A percentile compares a stretch with the other conserved stretches of the same genome.
phyloP scores from a whole-genome alignment of 2,888 invertebrate species.

The Parochlus steinenii region DNA sequence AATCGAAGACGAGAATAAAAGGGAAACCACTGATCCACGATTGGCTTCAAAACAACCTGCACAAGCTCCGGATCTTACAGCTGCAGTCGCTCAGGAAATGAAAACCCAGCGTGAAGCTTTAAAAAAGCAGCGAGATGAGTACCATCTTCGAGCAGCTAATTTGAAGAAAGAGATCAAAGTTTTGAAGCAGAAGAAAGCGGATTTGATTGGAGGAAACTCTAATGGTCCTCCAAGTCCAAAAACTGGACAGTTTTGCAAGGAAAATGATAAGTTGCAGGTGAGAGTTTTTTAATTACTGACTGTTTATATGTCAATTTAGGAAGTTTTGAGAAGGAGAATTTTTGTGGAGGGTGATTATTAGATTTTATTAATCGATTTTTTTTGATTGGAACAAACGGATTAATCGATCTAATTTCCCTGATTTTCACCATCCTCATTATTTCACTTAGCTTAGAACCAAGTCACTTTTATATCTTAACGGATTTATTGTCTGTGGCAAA shows the following conservation, averaged over 20 bases:
- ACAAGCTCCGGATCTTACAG: constrained; percentile 16
- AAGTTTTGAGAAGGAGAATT: background rate
- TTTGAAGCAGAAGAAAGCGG: constrained; percentile 60
- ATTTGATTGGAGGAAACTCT: constrained; percentile 45
- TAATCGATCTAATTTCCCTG: no score
- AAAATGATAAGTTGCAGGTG: constrained; percentile 75
- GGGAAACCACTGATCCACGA: constrained; percentile 20
- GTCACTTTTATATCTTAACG: no score
- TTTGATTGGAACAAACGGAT: no score
- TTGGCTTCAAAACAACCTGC: constrained; percentile 4
- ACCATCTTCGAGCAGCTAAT: constrained; percentile 54
- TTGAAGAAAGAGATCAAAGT: constrained; percentile 64
- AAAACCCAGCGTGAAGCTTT: constrained; percentile 68
- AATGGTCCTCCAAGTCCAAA: constrained; percentile 57
- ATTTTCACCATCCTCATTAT: no score
- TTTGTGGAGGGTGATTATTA: background rate
- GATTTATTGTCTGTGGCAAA: no score
- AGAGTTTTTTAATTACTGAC: constrained; percentile 18
- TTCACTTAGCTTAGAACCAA: no score
- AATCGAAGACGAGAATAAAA: constrained; percentile 18
- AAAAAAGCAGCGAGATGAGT: constrained; percentile 65
- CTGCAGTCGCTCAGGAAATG: constrained; percentile 65
- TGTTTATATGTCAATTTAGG: background rate
- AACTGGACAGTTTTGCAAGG: constrained; percentile 59
- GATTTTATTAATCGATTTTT: background rate